phyloP scores from a whole-genome alignment of 2,113 vertebrate species.

The Bettongia penicillata region DNA sequence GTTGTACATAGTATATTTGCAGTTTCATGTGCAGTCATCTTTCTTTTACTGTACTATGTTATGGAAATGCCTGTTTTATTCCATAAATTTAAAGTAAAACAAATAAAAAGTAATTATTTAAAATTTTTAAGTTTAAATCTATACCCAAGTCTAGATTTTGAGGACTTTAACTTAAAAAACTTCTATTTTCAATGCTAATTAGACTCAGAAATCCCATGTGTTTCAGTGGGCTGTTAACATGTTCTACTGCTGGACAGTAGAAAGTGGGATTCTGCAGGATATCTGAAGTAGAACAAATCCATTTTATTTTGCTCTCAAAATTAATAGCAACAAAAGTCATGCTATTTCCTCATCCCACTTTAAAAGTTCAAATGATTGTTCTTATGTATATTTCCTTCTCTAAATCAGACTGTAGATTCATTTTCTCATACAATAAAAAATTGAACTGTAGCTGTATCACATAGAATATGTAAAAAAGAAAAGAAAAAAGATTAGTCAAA shows the following conservation, averaged over 20 bases:
- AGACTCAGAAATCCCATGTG: not conserved
- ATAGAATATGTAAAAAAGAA: constrained; percentile 35
- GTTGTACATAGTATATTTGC: not conserved
- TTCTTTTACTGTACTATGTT: not conserved
- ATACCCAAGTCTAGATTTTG: not conserved
- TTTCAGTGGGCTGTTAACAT: not conserved
- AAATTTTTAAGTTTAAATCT: too few relatives aligned
- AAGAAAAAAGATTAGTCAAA: not conserved
- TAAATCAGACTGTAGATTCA: constrained; percentile 44
- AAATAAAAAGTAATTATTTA: too few relatives aligned
- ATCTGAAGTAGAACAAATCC: not conserved
- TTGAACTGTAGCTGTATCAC: constrained; percentile 62
- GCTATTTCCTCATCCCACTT: not conserved
- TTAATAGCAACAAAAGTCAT: not conserved
- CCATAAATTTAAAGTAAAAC: not conserved
- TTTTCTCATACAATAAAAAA: constrained; percentile 58
- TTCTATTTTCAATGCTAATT: not conserved
- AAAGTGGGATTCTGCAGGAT: not conserved
- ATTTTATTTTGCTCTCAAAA: constrained; percentile 8
- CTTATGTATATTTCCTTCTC: constrained; percentile 23
- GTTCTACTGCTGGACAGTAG: too few relatives aligned
- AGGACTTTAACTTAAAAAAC: not conserved
- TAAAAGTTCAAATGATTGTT: not conserved
- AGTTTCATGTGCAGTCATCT: not conserved
- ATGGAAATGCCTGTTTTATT: not conserved